Conservation (phyloP, 1,140 invertebrate species). For the Charaxes varanes region DNA sequence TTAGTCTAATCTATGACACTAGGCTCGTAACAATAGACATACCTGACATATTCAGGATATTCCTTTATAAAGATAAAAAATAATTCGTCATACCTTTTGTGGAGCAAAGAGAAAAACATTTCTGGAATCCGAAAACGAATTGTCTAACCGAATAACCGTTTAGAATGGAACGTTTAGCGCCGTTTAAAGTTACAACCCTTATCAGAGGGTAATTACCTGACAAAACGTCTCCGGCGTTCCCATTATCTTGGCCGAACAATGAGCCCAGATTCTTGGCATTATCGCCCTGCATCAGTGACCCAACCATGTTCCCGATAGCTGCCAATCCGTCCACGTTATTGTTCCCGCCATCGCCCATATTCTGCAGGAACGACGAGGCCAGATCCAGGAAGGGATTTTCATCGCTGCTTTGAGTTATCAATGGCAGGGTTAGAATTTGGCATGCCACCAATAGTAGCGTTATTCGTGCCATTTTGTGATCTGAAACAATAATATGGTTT, state of each 20-base stretch:
- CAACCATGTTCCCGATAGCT: slow-evolving; percentile 70
- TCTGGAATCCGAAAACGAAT: too few relatives aligned
- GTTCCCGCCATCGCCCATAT: slow-evolving; percentile 65
- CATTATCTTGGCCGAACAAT: slow-evolving; percentile 45
- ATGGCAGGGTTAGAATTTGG: slow-evolving; percentile 34
- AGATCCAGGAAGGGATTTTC: slow-evolving; percentile 75
- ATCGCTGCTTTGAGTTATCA: slow-evolving; percentile 35
- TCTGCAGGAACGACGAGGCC: slow-evolving; percentile 75
- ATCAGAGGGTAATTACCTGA: slow-evolving; percentile 39
- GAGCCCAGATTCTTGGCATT: slow-evolving; percentile 60
- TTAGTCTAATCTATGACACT: too few relatives aligned
- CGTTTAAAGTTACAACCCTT: too few relatives aligned
- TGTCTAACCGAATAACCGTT: too few relatives aligned
- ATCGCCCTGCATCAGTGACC: slow-evolving; percentile 75
- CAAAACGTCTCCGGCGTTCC: slow-evolving; percentile 48
- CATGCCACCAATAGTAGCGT: slow-evolving; percentile 30
- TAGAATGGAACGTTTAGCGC: too few relatives aligned
- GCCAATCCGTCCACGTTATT: slow-evolving; percentile 50
- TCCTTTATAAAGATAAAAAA: too few relatives aligned
- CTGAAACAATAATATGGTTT: slow-evolving; percentile 27
- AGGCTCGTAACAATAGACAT: too few relatives aligned
- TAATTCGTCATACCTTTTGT: too few relatives aligned
- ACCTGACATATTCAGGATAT: too few relatives aligned
- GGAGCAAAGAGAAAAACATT: too few relatives aligned
- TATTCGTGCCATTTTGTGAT: slow-evolving; percentile 39